These are phyloP conservation scores for Poeciliopsis retropinna DNA, from an alignment of 2,113 vertebrate species.

Conservation along the genomic window DNA sequence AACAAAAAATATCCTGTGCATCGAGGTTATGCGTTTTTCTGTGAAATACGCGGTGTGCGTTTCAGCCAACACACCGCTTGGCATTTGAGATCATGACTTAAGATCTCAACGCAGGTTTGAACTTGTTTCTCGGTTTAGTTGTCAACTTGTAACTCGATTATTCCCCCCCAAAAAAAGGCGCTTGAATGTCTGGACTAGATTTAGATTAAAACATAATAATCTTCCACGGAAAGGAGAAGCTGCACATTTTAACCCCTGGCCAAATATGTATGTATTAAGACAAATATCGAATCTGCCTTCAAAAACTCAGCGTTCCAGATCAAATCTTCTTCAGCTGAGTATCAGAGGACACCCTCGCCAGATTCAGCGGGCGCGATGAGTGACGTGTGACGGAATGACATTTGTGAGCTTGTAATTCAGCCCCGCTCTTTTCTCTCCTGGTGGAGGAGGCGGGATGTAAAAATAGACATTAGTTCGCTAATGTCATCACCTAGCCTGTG, in stretches of 20 bases:
- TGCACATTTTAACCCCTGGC: not conserved
- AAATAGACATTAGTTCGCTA: conserved; percentile 65
- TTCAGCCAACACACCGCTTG: conserved; percentile 54
- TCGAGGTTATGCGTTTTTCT: conserved; percentile 58
- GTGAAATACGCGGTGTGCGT: conserved; percentile 61
- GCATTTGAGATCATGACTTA: conserved; percentile 56
- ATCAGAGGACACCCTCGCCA: conserved; percentile 9
- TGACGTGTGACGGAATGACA: conserved; percentile 57
- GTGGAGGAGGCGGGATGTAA: conserved; percentile 43
- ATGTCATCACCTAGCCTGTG: conserved; percentile 69
- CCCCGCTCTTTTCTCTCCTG: conserved; percentile 23
- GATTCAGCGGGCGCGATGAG: conserved; percentile 19
- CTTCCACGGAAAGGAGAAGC: not conserved
- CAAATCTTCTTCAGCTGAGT: not conserved
- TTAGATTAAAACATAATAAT: not conserved
- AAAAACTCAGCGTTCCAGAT: not conserved
- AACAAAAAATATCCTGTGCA: conserved; percentile 16
- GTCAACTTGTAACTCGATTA: not conserved
- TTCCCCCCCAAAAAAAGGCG: not conserved
- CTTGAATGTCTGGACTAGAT: not conserved
- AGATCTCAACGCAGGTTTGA: conserved; percentile 46
- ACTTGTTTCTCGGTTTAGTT: not conserved
- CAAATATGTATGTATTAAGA: not conserved
- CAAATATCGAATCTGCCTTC: not conserved
- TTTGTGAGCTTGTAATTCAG: conserved; percentile 41